These are phyloP conservation scores for Cephalotes varians DNA, from an alignment of 2,888 invertebrate species.

Conservation along the genomic window DNA sequence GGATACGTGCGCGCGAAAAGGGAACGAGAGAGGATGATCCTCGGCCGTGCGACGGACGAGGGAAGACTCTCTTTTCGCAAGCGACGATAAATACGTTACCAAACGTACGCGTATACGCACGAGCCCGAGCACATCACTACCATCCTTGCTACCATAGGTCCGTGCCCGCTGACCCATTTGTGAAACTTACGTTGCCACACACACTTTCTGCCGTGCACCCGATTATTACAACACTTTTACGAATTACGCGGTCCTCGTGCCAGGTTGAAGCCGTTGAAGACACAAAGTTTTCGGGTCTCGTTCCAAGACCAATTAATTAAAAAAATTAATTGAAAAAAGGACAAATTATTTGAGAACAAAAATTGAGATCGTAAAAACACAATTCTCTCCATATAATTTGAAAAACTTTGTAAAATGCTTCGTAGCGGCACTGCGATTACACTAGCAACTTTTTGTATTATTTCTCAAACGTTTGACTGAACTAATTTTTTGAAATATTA, in stretches of 20 bases:
- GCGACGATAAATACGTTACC: constrained; percentile 78
- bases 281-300: constrained; percentile 4
- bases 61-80: constrained; percentile 75
- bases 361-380: background rate
- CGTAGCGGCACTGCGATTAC: no score
- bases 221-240: constrained; percentile 76
- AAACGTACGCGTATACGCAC: constrained; percentile 66
- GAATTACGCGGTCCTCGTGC: constrained; percentile 66
- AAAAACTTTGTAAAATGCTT: background rate
- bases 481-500: no score
- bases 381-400: background rate
- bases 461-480: no score
- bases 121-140: constrained; percentile 63
- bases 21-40: constrained; percentile 1
- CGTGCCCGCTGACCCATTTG: constrained; percentile 82
- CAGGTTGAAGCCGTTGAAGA: constrained; percentile 19
- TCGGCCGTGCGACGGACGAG: constrained; percentile 25
- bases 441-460: no score
- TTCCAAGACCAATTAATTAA: constrained; percentile 14
- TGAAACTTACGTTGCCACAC: constrained; percentile 82
- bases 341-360: background rate
- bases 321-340: background rate
- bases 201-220: constrained; percentile 73
- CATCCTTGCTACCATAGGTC: no score
- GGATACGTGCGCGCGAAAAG: constrained; percentile 33